These are phyloP conservation scores for Mesocricetus auratus DNA, from an alignment of 2,113 vertebrate species.

Conservation along the genomic window DNA sequence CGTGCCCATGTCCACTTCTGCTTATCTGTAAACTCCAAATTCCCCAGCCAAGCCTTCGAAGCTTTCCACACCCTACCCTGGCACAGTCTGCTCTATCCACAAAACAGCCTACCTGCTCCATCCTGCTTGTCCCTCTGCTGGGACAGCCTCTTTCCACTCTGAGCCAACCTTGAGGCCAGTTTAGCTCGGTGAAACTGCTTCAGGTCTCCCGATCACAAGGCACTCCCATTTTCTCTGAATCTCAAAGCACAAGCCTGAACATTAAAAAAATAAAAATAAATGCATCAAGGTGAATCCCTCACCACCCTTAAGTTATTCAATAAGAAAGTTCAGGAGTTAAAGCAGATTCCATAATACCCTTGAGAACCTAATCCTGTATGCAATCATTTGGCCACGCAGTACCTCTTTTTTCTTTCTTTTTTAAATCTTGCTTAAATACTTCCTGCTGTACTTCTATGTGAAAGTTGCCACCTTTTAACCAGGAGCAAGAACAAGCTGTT, in stretches of 20 bases:
- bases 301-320: constrained; percentile 56
- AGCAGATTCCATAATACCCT: constrained; percentile 58
- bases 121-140: neutral
- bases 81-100: neutral
- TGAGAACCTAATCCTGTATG: constrained; percentile 46
- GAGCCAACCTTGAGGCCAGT: neutral
- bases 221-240: constrained; percentile 10
- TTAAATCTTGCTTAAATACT: constrained; percentile 72
- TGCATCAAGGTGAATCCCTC: neutral
- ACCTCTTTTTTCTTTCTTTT: constrained; percentile 58
- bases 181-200: neutral
- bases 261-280: neutral
- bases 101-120: neutral
- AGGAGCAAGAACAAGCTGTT: constrained; percentile 73
- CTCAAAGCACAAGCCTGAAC: neutral
- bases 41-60: neutral
- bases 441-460: constrained; percentile 69
- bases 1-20: neutral
- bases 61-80: neutral
- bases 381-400: constrained; percentile 45
- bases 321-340: constrained; percentile 32
- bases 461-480: constrained; percentile 69
- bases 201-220: neutral
- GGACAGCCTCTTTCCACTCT: neutral
- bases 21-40: constrained; percentile 15